A percentile compares a stretch with the other conserved stretches of the same genome.
phyloP scores from a whole-genome alignment of 1,140 invertebrate species.

The Triops cancriformis region DNA sequence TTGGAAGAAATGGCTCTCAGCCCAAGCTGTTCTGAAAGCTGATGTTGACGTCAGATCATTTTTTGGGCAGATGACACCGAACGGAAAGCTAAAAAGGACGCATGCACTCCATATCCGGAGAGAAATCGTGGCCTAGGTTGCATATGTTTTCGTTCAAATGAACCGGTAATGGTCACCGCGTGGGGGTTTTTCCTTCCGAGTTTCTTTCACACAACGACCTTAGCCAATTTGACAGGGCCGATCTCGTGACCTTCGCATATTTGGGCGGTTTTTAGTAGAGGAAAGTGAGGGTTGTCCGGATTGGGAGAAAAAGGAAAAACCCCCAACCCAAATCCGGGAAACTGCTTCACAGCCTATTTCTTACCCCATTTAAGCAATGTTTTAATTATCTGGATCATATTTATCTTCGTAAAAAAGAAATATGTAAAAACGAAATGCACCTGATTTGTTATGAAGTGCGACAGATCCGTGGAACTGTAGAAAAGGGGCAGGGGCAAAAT shows the following conservation, averaged over 20 bases:
- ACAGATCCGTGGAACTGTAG: no score
- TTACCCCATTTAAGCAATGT: background rate
- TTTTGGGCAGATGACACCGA: background rate
- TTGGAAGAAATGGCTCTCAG: background rate
- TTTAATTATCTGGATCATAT: no score
- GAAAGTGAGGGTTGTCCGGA: background rate
- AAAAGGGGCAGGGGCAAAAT: no score
- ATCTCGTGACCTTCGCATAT: conserved; percentile 13
- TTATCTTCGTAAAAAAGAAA: no score
- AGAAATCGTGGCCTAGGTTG: background rate
- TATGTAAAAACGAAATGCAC: no score
- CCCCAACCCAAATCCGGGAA: background rate
- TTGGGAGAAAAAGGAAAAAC: background rate
- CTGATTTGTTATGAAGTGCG: no score
- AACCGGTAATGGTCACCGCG: background rate
- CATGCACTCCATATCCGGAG: background rate
- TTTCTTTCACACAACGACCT: background rate
- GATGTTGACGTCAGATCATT: background rate
- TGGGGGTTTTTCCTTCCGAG: background rate
- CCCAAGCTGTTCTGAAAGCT: background rate
- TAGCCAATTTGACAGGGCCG: background rate
- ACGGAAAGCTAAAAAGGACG: background rate
- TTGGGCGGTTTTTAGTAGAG: background rate
- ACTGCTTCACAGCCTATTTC: background rate
- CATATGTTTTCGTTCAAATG: background rate